phyloP scores from a whole-genome alignment of 64 coral and sea anemone genomes.

The Actinia tenebrosa region DNA sequence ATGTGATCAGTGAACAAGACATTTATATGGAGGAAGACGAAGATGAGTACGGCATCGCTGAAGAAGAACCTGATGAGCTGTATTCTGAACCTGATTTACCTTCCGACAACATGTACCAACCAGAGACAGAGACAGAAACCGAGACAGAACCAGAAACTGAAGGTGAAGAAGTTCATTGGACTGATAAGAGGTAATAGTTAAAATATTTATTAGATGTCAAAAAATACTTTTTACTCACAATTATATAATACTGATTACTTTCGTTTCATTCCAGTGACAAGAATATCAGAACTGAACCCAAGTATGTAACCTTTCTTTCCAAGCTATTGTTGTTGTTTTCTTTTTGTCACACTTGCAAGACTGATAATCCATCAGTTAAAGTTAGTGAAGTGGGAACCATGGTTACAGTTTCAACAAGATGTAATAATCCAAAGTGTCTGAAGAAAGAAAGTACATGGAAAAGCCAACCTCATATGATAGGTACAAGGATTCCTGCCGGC shows the following conservation, averaged over 20 bases:
- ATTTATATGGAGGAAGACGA: no score
- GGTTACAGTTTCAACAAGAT: not conserved
- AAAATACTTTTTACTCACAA: not conserved
- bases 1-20: no score
- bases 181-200: not conserved
- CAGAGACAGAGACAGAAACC: not conserved
- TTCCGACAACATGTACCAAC: not conserved
- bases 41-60: not conserved
- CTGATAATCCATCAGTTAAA: constrained; percentile 14
- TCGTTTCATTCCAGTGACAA: not conserved
- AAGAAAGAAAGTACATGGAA: constrained; percentile 11
- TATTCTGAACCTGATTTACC: not conserved
- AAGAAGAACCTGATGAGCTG: not conserved
- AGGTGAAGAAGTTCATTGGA: not conserved
- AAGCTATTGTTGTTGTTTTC: constrained; percentile 40
- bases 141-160: not conserved
- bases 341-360: constrained; percentile 22
- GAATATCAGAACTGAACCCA: constrained; percentile 34
- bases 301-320: constrained; percentile 40
- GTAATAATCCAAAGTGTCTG: constrained; percentile 18
- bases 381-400: constrained; percentile 4
- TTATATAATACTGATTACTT: no score
- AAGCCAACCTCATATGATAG: constrained; percentile 14
- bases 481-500: not conserved
- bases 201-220: not conserved